Base-by-base conservation (phyloP, 2,888 invertebrate species). In the Scaptodrosophila latifasciaeformis region DNA sequence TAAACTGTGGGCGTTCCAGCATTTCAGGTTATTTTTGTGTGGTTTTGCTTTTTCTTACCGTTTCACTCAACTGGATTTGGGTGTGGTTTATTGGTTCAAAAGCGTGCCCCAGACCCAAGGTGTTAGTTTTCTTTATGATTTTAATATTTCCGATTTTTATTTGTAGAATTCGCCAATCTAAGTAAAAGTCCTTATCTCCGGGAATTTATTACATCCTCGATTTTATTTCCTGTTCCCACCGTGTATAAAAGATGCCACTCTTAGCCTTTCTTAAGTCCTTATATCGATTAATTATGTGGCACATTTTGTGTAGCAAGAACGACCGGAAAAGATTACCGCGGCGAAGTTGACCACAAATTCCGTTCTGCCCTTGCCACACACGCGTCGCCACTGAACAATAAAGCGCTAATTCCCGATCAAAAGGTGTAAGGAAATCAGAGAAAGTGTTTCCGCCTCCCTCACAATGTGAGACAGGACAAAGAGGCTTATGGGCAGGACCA, bases 1-100 rank as follows among this genome's bases (percentile, higher is more conserved):
- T 69, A 78, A 78, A 62, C 79, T 58, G 72, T 74, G 69, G 72
- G 72, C 72, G 72, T 76, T 71, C 50, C 76, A 27, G 31, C 47
- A 7, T 15, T 43, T 15, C 43, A 9, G 27, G 15, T 12, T 43
- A 12, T 43, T 29, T 29, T 10, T 49, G 18, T 5, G 29, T 45
- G 42, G 61, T 46, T 51, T 53, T 39, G 57, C 40, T 51, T 31
- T 43, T 51, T 31, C 18, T 24, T 49, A 53, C 44, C 18, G 48
- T 37, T 56, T 46, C 42, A 47, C 31, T 42, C 48, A n/a, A 46
- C 56, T 31, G 24, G 42, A 39, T 49, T 59, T 48, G 61, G 65
- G 65, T 63, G 75, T 70, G 75, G 63, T 57, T 45, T 54, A 31
- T 49, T 15, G 15, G 10, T 18, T 34, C 44, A 46, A 54, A 68